These are phyloP conservation scores for Rhopalosiphum maidis DNA, from an alignment of 1,140 invertebrate species.

Conservation along the genomic window DNA sequence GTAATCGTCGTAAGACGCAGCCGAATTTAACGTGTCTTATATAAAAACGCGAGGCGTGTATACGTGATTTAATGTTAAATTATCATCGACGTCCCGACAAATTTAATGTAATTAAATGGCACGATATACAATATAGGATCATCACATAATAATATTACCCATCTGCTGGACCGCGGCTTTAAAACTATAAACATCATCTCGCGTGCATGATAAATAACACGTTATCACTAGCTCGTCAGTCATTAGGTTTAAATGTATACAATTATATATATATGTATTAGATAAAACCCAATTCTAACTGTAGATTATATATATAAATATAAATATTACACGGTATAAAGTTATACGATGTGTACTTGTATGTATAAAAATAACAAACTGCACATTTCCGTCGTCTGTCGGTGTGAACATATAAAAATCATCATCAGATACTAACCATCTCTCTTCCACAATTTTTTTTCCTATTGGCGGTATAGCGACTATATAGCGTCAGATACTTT, in stretches of 20 bases:
- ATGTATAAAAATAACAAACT: neutral
- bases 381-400: neutral
- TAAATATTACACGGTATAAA: neutral
- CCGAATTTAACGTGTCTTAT: neutral
- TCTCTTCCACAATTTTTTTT: neutral
- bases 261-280: neutral
- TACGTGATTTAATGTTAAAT: neutral
- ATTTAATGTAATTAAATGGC: neutral
- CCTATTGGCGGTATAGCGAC: neutral
- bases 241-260: neutral
- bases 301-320: neutral
- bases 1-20: neutral
- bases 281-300: neutral
- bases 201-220: neutral
- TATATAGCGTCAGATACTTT: neutral
- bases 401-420: neutral
- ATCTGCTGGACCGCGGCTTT: neutral
- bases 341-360: neutral
- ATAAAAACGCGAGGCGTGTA: neutral
- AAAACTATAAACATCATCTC: neutral
- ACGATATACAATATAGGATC: neutral
- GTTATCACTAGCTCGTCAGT: neutral
- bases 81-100: neutral
- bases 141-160: neutral
- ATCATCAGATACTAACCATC: neutral